phyloP scores from a whole-genome alignment of 2,113 vertebrate species.

The Pyxicephalus adspersus region DNA sequence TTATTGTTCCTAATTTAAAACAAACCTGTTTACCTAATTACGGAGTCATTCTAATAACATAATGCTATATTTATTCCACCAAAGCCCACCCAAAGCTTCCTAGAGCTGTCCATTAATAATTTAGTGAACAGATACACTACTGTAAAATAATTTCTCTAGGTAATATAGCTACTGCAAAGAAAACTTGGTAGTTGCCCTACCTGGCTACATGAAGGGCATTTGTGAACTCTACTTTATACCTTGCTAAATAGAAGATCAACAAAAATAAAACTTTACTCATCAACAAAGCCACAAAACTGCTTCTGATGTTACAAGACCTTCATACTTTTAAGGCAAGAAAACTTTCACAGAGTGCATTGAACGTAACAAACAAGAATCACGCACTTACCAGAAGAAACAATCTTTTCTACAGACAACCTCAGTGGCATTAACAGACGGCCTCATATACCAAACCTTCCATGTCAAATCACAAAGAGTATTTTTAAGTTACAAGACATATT shows the following conservation, averaged over 20 bases:
- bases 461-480: conserved; percentile 20
- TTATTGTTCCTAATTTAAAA: too few species aligned
- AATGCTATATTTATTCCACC: too few species aligned
- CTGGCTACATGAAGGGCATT: too few species aligned
- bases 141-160: too few species aligned
- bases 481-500: conserved; percentile 32
- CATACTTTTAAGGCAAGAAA: neutral
- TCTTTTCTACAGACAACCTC: conserved; percentile 36
- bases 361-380: conserved; percentile 14
- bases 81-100: too few species aligned
- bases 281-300: neutral
- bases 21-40: too few species aligned
- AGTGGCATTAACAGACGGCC: conserved; percentile 31
- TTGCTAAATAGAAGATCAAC: neutral
- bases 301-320: neutral
- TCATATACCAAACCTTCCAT: conserved; percentile 13
- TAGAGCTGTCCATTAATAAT: too few species aligned
- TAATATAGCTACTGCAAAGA: too few species aligned
- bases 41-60: too few species aligned
- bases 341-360: conserved; percentile 21
- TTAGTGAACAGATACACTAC: too few species aligned
- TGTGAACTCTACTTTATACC: neutral
- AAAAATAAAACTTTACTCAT: neutral
- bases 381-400: conserved; percentile 2
- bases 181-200: too few species aligned